These are phyloP conservation scores for Macrocentrus cingulum DNA, from an alignment of 1,140 invertebrate genomes.

Conservation along the genomic window DNA sequence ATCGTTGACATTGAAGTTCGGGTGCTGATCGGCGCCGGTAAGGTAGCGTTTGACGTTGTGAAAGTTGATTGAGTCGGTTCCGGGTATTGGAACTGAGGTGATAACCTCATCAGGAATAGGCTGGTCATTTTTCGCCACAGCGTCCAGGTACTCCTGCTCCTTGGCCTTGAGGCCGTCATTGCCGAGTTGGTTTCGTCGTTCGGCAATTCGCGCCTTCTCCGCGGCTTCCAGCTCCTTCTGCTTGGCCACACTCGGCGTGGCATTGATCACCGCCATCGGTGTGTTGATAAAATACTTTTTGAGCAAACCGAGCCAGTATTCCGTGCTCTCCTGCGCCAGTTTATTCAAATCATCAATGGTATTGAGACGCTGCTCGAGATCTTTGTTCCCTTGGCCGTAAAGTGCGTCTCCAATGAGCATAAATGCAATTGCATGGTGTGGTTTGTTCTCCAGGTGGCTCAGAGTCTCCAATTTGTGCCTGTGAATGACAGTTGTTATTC, in stretches of 20 bases:
- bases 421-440: conserved; percentile 74
- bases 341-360: conserved; percentile 66
- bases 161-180: conserved; percentile 69
- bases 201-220: conserved; percentile 69
- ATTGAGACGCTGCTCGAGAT: conserved; percentile 74
- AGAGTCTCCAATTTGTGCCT: conserved; percentile 73
- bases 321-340: conserved; percentile 64
- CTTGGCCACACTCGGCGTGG: conserved; percentile 62
- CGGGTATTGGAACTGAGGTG: conserved; percentile 70
- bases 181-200: conserved; percentile 67
- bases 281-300: conserved; percentile 71
- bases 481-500: conserved; percentile 73
- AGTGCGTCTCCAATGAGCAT: conserved; percentile 80
- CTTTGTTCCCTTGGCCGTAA: conserved; percentile 70
- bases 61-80: conserved; percentile 69
- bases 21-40: conserved; percentile 57
- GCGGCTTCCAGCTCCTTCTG: conserved; percentile 65
- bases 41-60: conserved; percentile 67
- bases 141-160: conserved; percentile 65
- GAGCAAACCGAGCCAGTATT: conserved; percentile 75
- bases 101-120: conserved; percentile 69
- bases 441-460: conserved; percentile 73
- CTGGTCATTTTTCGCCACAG: conserved; percentile 75
- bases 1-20: conserved; percentile 65
- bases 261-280: conserved; percentile 59